These are phyloP conservation scores for Aricia artaxerxes DNA, from an alignment of 2,888 invertebrate genomes.

Conservation along the genomic window DNA sequence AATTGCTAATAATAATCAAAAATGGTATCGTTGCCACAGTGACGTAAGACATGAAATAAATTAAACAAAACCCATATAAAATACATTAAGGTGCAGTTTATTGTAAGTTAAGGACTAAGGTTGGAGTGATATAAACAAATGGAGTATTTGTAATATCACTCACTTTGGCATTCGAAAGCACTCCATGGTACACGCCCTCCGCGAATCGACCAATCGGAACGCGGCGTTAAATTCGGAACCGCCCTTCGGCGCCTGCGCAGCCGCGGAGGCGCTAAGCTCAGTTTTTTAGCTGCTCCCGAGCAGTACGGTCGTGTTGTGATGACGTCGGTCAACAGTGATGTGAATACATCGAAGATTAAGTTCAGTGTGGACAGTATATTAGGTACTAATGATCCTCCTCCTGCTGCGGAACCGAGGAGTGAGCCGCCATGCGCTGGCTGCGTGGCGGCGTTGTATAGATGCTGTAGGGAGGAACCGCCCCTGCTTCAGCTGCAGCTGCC, in stretches of 20 bases:
- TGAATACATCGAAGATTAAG: slow-evolving; percentile 75
- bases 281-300: slow-evolving; percentile 64
- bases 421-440: slow-evolving; percentile 82
- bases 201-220: slow-evolving; percentile 55
- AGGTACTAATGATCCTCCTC: slow-evolving; percentile 64
- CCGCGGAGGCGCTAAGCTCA: slow-evolving; percentile 53
- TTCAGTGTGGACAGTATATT: slow-evolving; percentile 87
- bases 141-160: slow-evolving; percentile 68
- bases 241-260: slow-evolving; percentile 68
- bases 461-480: slow-evolving; percentile 78
- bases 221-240: slow-evolving; percentile 52
- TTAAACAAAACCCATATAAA: slow-evolving; percentile 73
- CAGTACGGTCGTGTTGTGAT: slow-evolving; percentile 49
- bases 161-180: slow-evolving; percentile 57
- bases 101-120: slow-evolving; percentile 47
- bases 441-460: slow-evolving; percentile 83
- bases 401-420: slow-evolving; percentile 52
- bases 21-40: slow-evolving; percentile 43
- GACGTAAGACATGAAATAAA: slow-evolving; percentile 72
- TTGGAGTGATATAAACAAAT: slow-evolving; percentile 58
- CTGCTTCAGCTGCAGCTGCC: slow-evolving; percentile 64
- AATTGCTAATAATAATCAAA: slow-evolving; percentile 15
- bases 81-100: slow-evolving; percentile 73
- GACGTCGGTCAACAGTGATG: slow-evolving; percentile 68
- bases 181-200: slow-evolving; percentile 67